A percentile compares a stretch with the other conserved stretches of the same genome.
phyloP scores from a whole-genome alignment of 2,113 vertebrate genomes.

The Protobothrops mucrosquamatus region DNA sequence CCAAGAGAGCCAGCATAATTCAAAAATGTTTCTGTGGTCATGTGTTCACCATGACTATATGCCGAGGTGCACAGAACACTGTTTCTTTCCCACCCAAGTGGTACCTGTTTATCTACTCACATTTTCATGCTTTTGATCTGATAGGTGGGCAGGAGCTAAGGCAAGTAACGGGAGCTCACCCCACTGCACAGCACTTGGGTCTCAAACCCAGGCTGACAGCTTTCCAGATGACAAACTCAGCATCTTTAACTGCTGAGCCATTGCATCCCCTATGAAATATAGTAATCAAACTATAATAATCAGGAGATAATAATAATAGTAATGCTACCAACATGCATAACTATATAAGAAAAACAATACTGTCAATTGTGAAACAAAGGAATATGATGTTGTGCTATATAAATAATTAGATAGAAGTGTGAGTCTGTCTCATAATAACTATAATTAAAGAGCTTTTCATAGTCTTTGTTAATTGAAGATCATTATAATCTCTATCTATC shows the following conservation, averaged over 20 bases:
- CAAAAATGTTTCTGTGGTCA: background rate
- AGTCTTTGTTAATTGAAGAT: constrained; percentile 7
- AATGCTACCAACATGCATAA: background rate
- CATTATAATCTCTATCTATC: constrained; percentile 16
- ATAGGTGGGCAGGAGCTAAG: background rate
- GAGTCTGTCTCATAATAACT: background rate
- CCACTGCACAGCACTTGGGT: background rate
- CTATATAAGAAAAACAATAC: background rate
- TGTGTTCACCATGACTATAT: background rate
- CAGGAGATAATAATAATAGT: background rate
- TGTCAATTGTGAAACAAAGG: background rate
- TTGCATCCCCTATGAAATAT: background rate
- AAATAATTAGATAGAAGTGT: background rate
- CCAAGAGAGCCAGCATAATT: too few relatives aligned
- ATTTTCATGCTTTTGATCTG: background rate
- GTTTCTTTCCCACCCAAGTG: background rate
- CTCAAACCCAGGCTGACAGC: background rate
- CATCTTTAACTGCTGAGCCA: background rate
- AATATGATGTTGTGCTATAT: background rate
- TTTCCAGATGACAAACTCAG: background rate
- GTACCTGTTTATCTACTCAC: background rate
- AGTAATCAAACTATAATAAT: background rate
- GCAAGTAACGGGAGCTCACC: background rate
- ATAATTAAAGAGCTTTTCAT: background rate
- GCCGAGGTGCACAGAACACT: background rate